Conservation (phyloP, 2,888 invertebrate genomes). For the Cistogaster globosa region DNA sequence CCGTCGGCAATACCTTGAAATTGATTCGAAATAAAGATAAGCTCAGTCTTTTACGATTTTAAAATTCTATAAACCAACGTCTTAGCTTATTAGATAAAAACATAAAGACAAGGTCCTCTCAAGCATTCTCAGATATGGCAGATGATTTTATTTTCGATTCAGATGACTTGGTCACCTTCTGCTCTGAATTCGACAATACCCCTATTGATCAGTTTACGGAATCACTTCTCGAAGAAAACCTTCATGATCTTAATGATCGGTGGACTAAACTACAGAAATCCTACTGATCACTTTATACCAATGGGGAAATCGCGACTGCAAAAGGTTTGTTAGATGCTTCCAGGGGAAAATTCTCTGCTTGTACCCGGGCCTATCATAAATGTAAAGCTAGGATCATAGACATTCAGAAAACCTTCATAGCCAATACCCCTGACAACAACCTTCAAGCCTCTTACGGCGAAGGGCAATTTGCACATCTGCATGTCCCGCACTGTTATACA, state of each 20-base stretch:
- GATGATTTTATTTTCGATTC: neutral
- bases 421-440: neutral
- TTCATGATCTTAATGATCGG: slow-evolving; percentile 11
- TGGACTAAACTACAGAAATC: slow-evolving; percentile 6
- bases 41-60: too few relatives aligned
- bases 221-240: neutral
- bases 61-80: too few relatives aligned
- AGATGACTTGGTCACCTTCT: neutral
- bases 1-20: too few relatives aligned
- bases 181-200: neutral
- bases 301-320: neutral
- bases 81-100: neutral
- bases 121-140: slow-evolving; percentile 7
- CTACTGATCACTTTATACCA: neutral
- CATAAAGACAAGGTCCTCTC: neutral
- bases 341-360: slow-evolving; percentile 9
- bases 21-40: too few relatives aligned
- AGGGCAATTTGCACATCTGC: neutral
- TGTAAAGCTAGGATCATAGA: slow-evolving; percentile 27
- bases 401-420: neutral
- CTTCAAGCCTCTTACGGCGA: neutral
- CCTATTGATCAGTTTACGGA: neutral
- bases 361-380: neutral
- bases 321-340: slow-evolving; percentile 2
- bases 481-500: slow-evolving; percentile 26